Conservation (phyloP, 1,140 invertebrate genomes). For the Cephus cinctus region DNA sequence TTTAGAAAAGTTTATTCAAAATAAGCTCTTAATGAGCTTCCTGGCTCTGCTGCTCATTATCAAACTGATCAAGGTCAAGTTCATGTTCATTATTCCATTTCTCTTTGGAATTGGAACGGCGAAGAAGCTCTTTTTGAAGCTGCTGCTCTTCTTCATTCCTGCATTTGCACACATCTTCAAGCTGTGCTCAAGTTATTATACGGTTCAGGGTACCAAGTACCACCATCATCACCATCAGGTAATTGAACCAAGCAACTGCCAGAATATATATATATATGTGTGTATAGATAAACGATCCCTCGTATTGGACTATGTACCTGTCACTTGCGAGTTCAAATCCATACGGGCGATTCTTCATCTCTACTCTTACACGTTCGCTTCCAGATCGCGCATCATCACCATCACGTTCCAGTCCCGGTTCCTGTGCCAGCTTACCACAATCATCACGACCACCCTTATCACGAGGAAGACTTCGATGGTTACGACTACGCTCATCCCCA, state of each 20-base stretch:
- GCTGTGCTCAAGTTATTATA: constrained; percentile 77
- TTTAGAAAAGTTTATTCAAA: constrained; percentile 75
- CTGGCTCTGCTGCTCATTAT: constrained; percentile 74
- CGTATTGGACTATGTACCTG: no score
- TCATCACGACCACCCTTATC: constrained; percentile 28
- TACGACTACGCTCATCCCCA: constrained; percentile 48
- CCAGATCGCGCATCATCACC: constrained; percentile 59
- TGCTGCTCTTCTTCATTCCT: constrained; percentile 78
- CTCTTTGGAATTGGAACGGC: constrained; percentile 74
- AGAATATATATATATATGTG: no score
- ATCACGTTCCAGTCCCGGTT: constrained; percentile 58
- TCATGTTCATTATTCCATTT: constrained; percentile 73
- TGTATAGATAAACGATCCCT: no score
- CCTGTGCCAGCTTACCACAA: constrained; percentile 41
- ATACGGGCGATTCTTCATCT: no score
- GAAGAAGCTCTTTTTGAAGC: constrained; percentile 78
- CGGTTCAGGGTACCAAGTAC: constrained; percentile 68
- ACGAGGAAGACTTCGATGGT: constrained; percentile 42
- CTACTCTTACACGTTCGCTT: constrained; percentile 23
- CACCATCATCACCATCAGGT: constrained; percentile 76
- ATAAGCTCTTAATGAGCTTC: constrained; percentile 70
- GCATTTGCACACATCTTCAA: constrained; percentile 80
- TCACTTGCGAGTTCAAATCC: no score
- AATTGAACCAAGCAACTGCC: no score
- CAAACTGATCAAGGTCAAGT: constrained; percentile 75